A percentile compares a stretch with the other conserved stretches of the same genome.
Evolutionary conservation across 2,797 vertebrate genomes (phyloP).

Genomic region (Chelon auratus): DNA sequence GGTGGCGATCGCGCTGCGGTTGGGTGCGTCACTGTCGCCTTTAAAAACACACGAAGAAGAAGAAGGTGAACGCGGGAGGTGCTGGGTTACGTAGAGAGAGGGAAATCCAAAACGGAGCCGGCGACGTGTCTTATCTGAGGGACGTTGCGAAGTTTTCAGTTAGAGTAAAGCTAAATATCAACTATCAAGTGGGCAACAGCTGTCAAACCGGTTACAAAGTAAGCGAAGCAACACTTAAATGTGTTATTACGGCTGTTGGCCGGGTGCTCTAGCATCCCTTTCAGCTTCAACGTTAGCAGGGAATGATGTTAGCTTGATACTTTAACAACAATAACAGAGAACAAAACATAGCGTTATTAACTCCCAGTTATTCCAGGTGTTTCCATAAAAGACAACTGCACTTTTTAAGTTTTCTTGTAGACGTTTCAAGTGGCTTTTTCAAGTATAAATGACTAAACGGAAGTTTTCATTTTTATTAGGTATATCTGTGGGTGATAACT

Average conservation of each 20-base stretch:
- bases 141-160: neutral
- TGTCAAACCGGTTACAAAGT: neutral
- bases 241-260: no score
- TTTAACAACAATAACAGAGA: neutral
- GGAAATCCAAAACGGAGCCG: constrained; percentile 48
- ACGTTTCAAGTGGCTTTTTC: no score
- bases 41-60: neutral
- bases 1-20: constrained; percentile 5
- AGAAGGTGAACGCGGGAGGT: neutral
- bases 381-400: no score
- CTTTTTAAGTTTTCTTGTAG: no score
- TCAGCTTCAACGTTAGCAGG: no score
- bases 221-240: neutral
- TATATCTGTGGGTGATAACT: no score
- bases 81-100: constrained; percentile 39
- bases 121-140: neutral
- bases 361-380: no score
- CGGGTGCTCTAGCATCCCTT: neutral
- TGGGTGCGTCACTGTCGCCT: neutral
- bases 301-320: neutral
- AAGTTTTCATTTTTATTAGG: no score
- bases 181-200: neutral
- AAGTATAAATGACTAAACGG: no score
- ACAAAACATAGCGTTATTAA: no score
- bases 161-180: neutral